These are phyloP conservation scores for Samia ricini DNA, from an alignment of 1,140 invertebrate genomes.

Conservation along the genomic window DNA sequence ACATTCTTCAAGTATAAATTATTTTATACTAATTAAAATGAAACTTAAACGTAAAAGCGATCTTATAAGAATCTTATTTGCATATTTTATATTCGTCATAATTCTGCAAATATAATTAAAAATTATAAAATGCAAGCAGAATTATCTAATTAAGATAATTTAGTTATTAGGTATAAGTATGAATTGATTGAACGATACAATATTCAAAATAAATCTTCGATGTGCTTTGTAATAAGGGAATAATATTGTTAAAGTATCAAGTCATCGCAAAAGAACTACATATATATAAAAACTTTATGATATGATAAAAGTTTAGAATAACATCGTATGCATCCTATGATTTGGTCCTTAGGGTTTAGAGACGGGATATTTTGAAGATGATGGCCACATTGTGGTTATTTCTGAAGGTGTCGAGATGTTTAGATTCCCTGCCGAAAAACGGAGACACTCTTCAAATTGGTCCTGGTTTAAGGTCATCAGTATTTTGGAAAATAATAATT, in stretches of 20 bases:
- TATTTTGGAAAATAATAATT: constrained; percentile 40
- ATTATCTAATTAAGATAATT: no score
- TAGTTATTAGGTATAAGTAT: no score
- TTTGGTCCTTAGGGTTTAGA: constrained; percentile 69
- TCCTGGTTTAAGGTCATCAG: constrained; percentile 82
- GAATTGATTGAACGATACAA: no score
- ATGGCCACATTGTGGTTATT: constrained; percentile 76
- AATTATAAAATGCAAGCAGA: no score
- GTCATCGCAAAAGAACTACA: background rate
- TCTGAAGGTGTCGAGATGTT: constrained; percentile 79
- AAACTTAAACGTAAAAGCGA: no score
- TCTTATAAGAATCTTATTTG: no score
- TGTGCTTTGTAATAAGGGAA: no score
- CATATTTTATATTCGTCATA: no score
- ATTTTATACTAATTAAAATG: no score
- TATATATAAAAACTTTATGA: background rate
- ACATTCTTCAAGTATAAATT: no score
- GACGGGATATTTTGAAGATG: constrained; percentile 72
- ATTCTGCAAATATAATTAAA: no score
- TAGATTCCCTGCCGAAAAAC: constrained; percentile 78
- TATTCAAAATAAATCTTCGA: background rate
- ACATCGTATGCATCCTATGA: constrained; percentile 55
- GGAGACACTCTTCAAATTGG: constrained; percentile 80
- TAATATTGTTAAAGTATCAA: background rate
- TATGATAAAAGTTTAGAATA: background rate